Evolutionary conservation across 2,113 vertebrate species (phyloP), one percentile per base, ranked within the genome.

Genomic region (Chascanopsetta lugubris): DNA sequence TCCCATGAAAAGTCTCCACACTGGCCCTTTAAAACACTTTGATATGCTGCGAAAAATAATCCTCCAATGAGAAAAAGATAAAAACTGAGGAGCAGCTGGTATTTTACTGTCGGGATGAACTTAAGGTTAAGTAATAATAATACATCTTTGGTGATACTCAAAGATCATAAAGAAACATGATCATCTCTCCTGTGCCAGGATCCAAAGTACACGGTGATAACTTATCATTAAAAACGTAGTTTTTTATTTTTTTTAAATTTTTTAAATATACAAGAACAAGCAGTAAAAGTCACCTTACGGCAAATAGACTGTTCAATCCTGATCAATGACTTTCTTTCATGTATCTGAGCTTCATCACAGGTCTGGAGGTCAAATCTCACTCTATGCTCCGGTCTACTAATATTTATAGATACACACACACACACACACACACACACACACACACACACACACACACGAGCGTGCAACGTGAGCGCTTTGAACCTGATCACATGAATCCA

Each of bases 401-500:
- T 49, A 26, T 53, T 61, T 77, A 71, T 38, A 49, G 47, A 15
- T 38, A 17, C 21, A 63, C 8, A 32, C 34, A 27, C 8, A 54
- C 18, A 40, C 51, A 42, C n/a, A 30, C 70, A 46, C 20, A 26
- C 38, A 4, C 27, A 36, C 8, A 60, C 22, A 60, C 26, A 47
- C 27, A 30, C 32, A 69, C 15, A 61, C 17, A 29, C 9, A 45
- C n/a, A 45, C 42, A 9, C 42, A 45, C 42, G 29, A 30, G 7
- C 4, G 34, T 3, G 21, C 2, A 5, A 2, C 30, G 10, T 20
- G 43, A 18, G 43, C 59, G 12, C 18, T 75, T 69, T 79, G 32
- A 72, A 55, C 46, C 9, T 34, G 12, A 79, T 74, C 46, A 17
- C 65, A 68, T 58, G 45, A 80, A 70, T 45, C 25, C 47, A 49